A percentile compares a stretch with the other conserved stretches of the same genome.
phyloP scores from a whole-genome alignment of 2,797 vertebrate genomes.

The Danio tinwini region DNA sequence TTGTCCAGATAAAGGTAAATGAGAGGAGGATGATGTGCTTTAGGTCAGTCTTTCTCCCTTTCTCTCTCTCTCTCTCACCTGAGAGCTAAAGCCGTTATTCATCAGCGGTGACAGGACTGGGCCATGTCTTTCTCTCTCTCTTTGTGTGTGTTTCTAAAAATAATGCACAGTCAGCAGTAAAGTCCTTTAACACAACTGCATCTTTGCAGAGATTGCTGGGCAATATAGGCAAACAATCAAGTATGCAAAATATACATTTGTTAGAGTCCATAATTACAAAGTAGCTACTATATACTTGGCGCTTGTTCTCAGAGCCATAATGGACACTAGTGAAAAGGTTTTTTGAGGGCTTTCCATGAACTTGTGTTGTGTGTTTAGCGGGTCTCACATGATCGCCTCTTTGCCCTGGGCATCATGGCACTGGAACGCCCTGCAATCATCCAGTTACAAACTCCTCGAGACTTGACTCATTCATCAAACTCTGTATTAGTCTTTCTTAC shows the following conservation, averaged over 20 bases:
- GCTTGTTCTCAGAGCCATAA: background rate
- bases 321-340: background rate
- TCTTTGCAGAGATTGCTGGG: background rate
- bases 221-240: background rate
- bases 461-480: constrained; percentile 23
- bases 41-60: background rate
- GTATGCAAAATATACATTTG: background rate
- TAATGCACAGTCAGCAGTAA: constrained; percentile 25
- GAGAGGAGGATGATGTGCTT: background rate
- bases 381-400: constrained; percentile 51
- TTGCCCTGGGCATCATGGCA: constrained; percentile 35
- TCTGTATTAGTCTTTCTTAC: constrained; percentile 10
- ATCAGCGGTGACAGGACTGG: constrained; percentile 35
- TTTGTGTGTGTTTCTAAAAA: constrained; percentile 18
- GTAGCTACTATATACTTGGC: background rate
- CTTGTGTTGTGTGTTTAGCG: constrained; percentile 6
- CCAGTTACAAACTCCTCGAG: constrained; percentile 35
- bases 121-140: constrained; percentile 24
- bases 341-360: background rate
- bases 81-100: constrained; percentile 31
- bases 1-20: background rate
- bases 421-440: constrained; percentile 59
- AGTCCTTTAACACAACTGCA: background rate
- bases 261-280: background rate
- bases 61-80: constrained; percentile 1